phyloP scores from a whole-genome alignment of 2,888 invertebrate genomes.

The Dicycla oo region DNA sequence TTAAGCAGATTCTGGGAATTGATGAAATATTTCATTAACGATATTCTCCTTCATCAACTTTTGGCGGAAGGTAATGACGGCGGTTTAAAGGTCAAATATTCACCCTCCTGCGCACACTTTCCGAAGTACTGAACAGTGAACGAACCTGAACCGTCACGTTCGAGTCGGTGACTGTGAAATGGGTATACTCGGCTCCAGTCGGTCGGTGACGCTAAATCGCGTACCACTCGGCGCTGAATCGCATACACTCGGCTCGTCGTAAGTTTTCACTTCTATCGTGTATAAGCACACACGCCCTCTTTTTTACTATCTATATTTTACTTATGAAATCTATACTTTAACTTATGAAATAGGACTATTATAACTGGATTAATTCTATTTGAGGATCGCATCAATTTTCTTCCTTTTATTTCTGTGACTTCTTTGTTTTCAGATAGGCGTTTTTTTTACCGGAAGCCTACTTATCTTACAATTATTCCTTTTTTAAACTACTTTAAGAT shows the following conservation, averaged over 20 bases:
- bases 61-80: too few species aligned
- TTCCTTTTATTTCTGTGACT: not conserved
- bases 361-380: not conserved
- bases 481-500: constrained; percentile 29
- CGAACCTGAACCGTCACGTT: not conserved
- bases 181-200: not conserved
- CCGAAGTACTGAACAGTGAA: not conserved
- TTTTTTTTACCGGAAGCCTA: not conserved
- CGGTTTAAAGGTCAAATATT: too few species aligned
- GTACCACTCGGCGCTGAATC: not conserved
- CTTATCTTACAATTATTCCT: not conserved
- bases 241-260: too few species aligned
- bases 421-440: constrained; percentile 15
- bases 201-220: not conserved
- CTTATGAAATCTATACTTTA: too few species aligned
- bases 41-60: too few species aligned
- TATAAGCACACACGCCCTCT: not conserved
- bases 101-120: too few species aligned
- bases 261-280: too few species aligned
- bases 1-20: too few species aligned
- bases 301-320: constrained; percentile 10
- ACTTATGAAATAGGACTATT: constrained; percentile 9
- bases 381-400: not conserved
- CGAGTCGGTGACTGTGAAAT: not conserved
- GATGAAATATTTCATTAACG: too few species aligned